Base-by-base conservation (phyloP, 1,140 invertebrate species). In the Eufriesea mexicana region DNA sequence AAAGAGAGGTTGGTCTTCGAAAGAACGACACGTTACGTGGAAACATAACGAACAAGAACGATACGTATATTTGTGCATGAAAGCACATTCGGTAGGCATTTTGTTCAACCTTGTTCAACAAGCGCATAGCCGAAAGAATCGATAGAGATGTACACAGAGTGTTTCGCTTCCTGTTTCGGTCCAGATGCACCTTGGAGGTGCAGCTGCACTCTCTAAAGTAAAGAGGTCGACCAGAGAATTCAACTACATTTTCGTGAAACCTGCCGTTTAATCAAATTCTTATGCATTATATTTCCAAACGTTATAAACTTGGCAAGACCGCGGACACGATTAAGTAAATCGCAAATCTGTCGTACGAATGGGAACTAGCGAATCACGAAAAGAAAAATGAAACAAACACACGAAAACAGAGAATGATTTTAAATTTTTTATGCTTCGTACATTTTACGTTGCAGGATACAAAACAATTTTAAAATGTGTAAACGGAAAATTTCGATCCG, bases 381-480 rank as follows among this genome's bases (percentile, higher is more conserved):
- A 68, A 54, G 42, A 74, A 64, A 51, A 62, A 35, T 4, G 35
- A 35, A 51, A 10, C 9, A 72, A 2, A 35, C 18, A 54, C 35
- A 23, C 23, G 23, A 72, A 28, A 1, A 8, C 8, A 18, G 23
- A n/a, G 12, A 8, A 23, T 10, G 10, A 49, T 14, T 12, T 7
- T 49, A 10, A 57, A 9, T 25, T n/a, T 35, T 35, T 74, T 12
- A 45, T 5, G 8, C 9, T 0, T 18, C 47, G 16, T 12, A 35
- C 12, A 14, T 68, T 87, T 89, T 70, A 83, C 79, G n/a, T 94
- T 94, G 20, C 86, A 95, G 95, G 94, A 2, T 96, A 96, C 88
- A 98, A 98, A 93, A 96, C 96, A 59, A 96, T 98, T 87, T 93
- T 98, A 47, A 97, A 98, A 94, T 96, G 96, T 86, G 96, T 98